Evolutionary conservation across 2,888 invertebrate species (phyloP).

Genomic region (Acholoe squamosa): DNA sequence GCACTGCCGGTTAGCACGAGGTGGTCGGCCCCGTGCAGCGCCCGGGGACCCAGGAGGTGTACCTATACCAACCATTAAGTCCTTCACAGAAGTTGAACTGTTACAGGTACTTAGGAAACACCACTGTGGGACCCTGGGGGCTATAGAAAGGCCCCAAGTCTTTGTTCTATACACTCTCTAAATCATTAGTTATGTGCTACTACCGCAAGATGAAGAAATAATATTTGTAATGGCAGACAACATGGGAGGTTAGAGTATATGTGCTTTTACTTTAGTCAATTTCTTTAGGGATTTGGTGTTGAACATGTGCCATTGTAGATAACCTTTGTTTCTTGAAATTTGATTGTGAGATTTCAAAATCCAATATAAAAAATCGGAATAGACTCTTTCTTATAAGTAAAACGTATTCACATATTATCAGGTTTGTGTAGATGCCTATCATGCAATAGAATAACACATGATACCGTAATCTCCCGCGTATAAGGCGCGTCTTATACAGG

Average conservation of each 20-base stretch:
- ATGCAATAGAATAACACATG: no score
- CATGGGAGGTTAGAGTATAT: not conserved
- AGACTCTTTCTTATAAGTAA: no score
- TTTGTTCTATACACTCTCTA: not conserved
- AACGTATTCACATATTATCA: no score
- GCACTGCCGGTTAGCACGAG: not conserved
- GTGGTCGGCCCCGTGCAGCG: not conserved
- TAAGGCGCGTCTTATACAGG: no score
- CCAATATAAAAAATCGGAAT: no score
- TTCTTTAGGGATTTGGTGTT: no score
- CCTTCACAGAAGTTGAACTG: conserved; percentile 35
- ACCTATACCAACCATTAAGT: conserved; percentile 14
- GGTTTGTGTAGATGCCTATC: no score
- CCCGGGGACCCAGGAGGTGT: conserved; percentile 24
- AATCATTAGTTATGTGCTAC: not conserved
- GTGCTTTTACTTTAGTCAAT: not conserved
- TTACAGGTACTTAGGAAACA: conserved; percentile 43
- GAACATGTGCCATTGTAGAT: no score
- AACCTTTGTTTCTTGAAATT: no score
- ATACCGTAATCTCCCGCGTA: no score
- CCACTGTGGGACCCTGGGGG: not conserved
- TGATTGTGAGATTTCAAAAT: no score
- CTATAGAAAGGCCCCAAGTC: not conserved
- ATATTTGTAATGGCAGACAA: conserved; percentile 30
- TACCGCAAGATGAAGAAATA: not conserved